These are phyloP conservation scores for Salticus scenicus DNA, from an alignment of 2,888 invertebrate genomes.

Conservation along the genomic window DNA sequence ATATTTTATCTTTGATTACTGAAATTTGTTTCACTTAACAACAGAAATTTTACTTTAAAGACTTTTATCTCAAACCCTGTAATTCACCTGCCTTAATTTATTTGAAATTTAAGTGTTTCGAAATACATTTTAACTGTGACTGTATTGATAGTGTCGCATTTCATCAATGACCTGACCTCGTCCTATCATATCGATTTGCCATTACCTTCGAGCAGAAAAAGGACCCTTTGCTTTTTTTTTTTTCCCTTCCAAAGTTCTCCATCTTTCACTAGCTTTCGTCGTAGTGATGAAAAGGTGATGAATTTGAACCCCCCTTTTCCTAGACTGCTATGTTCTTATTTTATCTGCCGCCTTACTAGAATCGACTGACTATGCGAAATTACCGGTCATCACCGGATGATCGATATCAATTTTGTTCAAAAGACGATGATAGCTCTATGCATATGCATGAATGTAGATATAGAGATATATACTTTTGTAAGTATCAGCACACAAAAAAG, in stretches of 20 bases:
- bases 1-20: not conserved
- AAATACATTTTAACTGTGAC: not conserved
- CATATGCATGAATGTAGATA: conserved; percentile 44
- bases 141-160: conserved; percentile 29
- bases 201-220: conserved; percentile 42
- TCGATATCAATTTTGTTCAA: conserved; percentile 63
- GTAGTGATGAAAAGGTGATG: conserved; percentile 68
- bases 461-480: conserved; percentile 14
- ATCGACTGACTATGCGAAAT: conserved; percentile 66
- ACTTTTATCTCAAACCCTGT: no score
- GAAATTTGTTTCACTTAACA: not conserved
- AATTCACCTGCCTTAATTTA: not conserved
- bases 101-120: not conserved
- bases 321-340: not conserved
- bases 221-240: conserved; percentile 1
- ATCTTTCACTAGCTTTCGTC: conserved; percentile 57
- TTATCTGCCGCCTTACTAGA: not conserved
- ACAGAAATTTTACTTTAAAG: not conserved
- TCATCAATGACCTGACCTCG: conserved; percentile 43
- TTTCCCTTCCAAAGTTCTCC: conserved; percentile 20
- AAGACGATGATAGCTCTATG: conserved; percentile 52
- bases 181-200: conserved; percentile 61
- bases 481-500: conserved; percentile 32
- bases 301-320: conserved; percentile 30
- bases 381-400: conserved; percentile 64